Evolutionary conservation across 2,797 vertebrate species (phyloP), one percentile per base, ranked within the genome.

Genomic region (Myotis findleyi): DNA sequence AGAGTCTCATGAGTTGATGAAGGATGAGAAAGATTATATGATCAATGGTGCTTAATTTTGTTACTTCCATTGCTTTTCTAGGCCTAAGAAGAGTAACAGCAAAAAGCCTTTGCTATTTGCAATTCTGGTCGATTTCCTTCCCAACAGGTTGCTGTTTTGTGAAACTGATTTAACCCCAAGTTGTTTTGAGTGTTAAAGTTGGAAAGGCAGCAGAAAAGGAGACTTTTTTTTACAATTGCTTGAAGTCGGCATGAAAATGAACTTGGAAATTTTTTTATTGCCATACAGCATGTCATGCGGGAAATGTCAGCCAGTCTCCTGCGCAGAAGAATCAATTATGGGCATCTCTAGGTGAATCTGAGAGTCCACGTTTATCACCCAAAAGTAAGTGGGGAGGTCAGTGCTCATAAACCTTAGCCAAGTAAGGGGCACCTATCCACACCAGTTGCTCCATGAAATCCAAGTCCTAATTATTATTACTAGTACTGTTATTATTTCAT

Each of bases 141-240:
- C 57, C 77, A 86, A 69, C 18, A 75, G 36, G 33, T 77, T 57
- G 14, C 17, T 81, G 72, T 92, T 84, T 94, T 81, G 85, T 59
- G 62, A 92, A 93, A 95, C 49, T 89, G 87, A 94, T 80, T 95
- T 95, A 81, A 96, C 36, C 84, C n/a, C 59, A 69, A 89, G 84
- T 83, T 89, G 76, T 91, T 91, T 82, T 5, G 41, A 73, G 16
- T 85, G 59, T 18, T 88, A 69, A 94, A 33, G 38, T 68, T 59
- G 41, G 91, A 85, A 89, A 73, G 12, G 30, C 66, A 89, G 80
- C 69, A 79, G 36, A 87, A 33, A 95, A 84, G 33, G 21, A 89
- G 77, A 72, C 23, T 4, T 44, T 85, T 96, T 41, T 87, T 79
- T 53, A 96, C 41, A 86, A 87, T 51, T 68, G 69, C 57, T 95